These are phyloP conservation scores for Chironomus tepperi DNA, from an alignment of 1,140 invertebrate genomes.

Conservation along the genomic window DNA sequence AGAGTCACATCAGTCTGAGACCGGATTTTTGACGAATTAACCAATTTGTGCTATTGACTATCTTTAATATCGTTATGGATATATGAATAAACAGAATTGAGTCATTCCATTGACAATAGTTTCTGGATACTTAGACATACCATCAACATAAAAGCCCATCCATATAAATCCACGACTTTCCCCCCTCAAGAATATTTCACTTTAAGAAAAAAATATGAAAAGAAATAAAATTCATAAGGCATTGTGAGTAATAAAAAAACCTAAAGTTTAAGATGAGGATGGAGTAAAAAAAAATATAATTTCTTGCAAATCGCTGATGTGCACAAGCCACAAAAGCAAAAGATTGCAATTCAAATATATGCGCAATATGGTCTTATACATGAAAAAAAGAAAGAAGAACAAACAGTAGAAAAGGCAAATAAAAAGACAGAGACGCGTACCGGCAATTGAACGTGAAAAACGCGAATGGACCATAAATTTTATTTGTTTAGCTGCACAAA, in stretches of 20 bases:
- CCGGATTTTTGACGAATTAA: too few species aligned
- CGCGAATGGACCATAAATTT: conserved; percentile 22
- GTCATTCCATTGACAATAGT: too few species aligned
- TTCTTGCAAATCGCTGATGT: not conserved
- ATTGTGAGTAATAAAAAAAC: not conserved
- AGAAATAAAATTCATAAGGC: conserved; percentile 3
- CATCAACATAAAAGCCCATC: too few species aligned
- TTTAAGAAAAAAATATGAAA: not conserved
- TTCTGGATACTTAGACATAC: too few species aligned
- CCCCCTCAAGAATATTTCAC: too few species aligned
- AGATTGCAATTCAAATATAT: conserved; percentile 5
- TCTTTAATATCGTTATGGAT: too few species aligned
- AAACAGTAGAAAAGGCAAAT: too few species aligned
- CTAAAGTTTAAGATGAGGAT: not conserved
- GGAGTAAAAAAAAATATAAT: not conserved
- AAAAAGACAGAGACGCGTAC: not conserved
- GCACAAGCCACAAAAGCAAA: conserved; percentile 14
- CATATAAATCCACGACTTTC: too few species aligned
- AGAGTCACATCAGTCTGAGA: too few species aligned
- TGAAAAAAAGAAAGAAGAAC: not conserved
- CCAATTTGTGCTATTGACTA: too few species aligned
- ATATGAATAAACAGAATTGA: too few species aligned
- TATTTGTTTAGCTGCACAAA: conserved; percentile 17
- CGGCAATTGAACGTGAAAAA: conserved; percentile 22
- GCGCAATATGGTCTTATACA: conserved; percentile 1